A percentile compares a stretch with the other conserved stretches of the same genome.
Conservation (phyloP, 2,888 invertebrate genomes). For the Anoplius nigerrimus region DNA sequence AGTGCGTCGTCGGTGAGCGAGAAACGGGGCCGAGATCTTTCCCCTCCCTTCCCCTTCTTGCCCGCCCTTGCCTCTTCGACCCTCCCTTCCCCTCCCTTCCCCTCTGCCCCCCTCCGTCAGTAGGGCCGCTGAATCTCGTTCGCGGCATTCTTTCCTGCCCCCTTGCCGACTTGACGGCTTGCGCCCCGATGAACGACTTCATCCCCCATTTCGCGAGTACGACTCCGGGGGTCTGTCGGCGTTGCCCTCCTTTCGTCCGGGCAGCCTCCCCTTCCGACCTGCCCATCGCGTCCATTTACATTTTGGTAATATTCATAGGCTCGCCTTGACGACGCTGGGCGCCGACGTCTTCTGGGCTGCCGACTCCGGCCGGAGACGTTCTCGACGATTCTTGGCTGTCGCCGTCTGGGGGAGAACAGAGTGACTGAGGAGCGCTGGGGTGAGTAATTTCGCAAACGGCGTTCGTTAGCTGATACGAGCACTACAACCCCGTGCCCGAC, state of each 20-base stretch:
- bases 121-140: neutral
- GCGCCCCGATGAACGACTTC: no score
- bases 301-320: slow-evolving; percentile 36
- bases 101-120: neutral
- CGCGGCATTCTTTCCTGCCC: no score
- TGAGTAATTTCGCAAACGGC: no score
- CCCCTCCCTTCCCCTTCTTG: neutral
- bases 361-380: slow-evolving; percentile 9
- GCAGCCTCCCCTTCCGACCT: neutral
- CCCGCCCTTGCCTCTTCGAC: neutral
- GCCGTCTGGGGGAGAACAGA: no score
- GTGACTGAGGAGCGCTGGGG: no score
- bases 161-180: no score
- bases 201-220: no score
- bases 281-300: slow-evolving; percentile 30
- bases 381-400: neutral
- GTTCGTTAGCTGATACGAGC: no score
- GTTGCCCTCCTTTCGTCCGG: no score
- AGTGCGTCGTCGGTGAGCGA: neutral
- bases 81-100: neutral
- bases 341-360: neutral
- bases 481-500: no score
- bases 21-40: neutral
- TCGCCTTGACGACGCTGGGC: no score
- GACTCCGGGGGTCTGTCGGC: no score